Percentiles rank a stretch among this genome's conserved stretches.
phyloP scores from a whole-genome alignment of 2,797 vertebrate genomes.

The Eutrigla gurnardus region DNA sequence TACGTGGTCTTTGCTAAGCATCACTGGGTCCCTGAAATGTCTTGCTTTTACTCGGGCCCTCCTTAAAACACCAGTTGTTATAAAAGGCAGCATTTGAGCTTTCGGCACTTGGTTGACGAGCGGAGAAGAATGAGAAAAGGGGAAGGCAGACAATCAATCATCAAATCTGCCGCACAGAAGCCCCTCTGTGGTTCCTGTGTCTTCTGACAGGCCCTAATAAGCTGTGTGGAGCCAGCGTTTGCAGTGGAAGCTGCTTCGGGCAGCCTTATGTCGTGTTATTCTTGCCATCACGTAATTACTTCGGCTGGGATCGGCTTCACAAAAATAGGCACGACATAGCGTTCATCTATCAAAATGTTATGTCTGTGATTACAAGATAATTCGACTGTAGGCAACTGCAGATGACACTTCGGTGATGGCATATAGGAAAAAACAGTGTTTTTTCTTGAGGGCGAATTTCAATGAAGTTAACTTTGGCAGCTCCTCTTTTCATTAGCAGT shows the following conservation, averaged over 20 bases:
- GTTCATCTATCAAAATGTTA: constrained; percentile 76
- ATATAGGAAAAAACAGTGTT: constrained; percentile 59
- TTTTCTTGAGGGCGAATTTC: constrained; percentile 50
- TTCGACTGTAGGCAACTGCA: constrained; percentile 62
- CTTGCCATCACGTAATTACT: constrained; percentile 71
- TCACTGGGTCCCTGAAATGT: constrained; percentile 21
- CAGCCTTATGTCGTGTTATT: constrained; percentile 67
- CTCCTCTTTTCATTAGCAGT: constrained; percentile 76
- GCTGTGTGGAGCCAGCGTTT: constrained; percentile 62
- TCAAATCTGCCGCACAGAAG: constrained; percentile 61
- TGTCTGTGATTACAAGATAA: constrained; percentile 72
- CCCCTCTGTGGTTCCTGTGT: constrained; percentile 63
- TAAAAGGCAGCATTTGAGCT: constrained; percentile 46
- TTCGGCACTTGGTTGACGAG: constrained; percentile 37
- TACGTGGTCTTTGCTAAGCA: neutral
- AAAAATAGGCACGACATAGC: constrained; percentile 72
- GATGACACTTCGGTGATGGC: constrained; percentile 69
- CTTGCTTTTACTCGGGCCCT: constrained; percentile 16
- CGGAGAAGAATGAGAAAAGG: constrained; percentile 46
- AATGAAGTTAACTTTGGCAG: constrained; percentile 72
- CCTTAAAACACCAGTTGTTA: constrained; percentile 13
- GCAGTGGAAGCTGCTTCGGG: constrained; percentile 55
- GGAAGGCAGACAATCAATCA: constrained; percentile 62
- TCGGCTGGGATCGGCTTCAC: constrained; percentile 65
- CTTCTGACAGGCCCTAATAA: constrained; percentile 66